Evolutionary conservation across 2,113 vertebrate species (phyloP), one percentile per base, ranked within the genome.

Genomic region (Hippocampus comes): DNA sequence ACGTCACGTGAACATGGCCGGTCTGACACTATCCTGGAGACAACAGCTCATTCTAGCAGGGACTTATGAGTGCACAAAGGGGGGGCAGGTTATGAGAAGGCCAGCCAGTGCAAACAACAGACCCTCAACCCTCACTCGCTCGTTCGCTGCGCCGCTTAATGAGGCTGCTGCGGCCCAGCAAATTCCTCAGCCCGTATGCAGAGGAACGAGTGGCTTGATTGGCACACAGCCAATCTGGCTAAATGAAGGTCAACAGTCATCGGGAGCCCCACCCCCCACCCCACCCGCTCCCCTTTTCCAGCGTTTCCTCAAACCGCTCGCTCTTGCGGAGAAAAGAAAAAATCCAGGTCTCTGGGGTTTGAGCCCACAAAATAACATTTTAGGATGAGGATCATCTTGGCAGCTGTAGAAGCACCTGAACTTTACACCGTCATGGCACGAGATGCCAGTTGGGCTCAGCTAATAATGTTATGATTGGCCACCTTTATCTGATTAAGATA

Each of bases 71-170:
- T 71, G 70, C 77, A 80, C 73, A 76, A 70, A 78, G 77, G 79
- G 71, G 63, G 67, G 53, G 65, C 61, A 63, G 78, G 75, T 68
- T 68, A 68, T 70, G 74, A 85, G 79, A 75, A 81, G 84, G 70
- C 67, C 2, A 70, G 65, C 76, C 72, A 79, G 76, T 60, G 80
- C 78, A 85, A 88, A 88, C 85, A 86, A 71, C 78, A 49, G 70
- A 69, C 78, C 81, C 71, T 84, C 73, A 71, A 73, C 70, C 76
- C 60, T 84, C 77, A 74, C 41, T 46, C 64, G 9, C 64, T 46
- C 82, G 14, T 48, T 86, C 82, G 43, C 74, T 84, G 81, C 66
- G 23, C 81, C 74, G 80, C 78, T 88, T 90, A 90, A 87, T 88
- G 84, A 89, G 85, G 77, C 80, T 34, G 70, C 86, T 82, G 79